Base-by-base conservation (phyloP, 2,797 vertebrate genomes). In the Dendrocincla fuliginosa region DNA sequence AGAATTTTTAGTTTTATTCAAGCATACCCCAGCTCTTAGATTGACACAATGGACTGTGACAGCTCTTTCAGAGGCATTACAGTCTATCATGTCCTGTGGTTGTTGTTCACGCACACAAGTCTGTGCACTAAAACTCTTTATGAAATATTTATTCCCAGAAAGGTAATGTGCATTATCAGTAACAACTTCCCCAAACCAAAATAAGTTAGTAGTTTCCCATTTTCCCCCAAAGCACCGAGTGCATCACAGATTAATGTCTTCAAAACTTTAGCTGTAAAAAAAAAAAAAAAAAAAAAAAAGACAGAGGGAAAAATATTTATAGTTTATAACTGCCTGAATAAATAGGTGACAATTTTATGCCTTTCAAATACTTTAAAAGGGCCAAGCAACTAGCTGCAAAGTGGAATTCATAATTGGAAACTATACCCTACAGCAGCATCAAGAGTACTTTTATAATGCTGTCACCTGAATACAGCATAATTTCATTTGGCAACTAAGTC, bases 101-200 rank as follows among this genome's bases (percentile, higher is more conserved):
- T 92, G 52, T 23, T 55, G 46, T 53, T 81, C 60, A 30, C 39
- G 41, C n/a, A 73, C 84, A 69, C 19, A 71, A 71, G 16, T 53
- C 93, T 91, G 91, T 76, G 64, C 70, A 49, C 79, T 83, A 91
- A 86, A 92, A 73, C 49, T 61, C 39, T 13, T 76, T 61, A 92
- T 97, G 69, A 95, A 97, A 96, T 90, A 92, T 95, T 96, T 93
- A 96, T 89, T 33, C 17, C 5, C 56, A 78, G 42, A 88, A 89
- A 83, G 87, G 65, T 87, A 74, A 80, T 70, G 70, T 93, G 53
- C 70, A 65, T 93, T 88, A 92, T 53, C 53, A 89, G 24, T 75
- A 89, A 76, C 39, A 73, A 68, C 33, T 69, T 86, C 57, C 23
- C 35, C 59, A 42, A 84, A 74, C 8, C 68, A 78, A 91, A 86